Evolutionary conservation across 2,888 invertebrate genomes (phyloP).

Genomic region (Clitarchus hookeri): DNA sequence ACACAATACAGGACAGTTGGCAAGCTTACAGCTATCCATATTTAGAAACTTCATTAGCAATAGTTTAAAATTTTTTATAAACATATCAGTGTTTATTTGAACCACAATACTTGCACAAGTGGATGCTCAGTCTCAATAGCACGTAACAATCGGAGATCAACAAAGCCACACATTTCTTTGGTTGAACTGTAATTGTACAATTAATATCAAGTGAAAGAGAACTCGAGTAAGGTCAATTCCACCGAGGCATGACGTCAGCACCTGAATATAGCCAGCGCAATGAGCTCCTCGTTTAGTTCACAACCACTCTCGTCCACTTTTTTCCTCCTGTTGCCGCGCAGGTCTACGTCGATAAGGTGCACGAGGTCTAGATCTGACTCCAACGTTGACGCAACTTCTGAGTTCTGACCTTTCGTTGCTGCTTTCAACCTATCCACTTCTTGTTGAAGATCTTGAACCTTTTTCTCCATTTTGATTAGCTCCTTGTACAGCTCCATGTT

Average conservation of each 20-base stretch:
- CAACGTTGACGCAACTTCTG: neutral
- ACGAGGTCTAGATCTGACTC: neutral
- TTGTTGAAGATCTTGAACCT: neutral
- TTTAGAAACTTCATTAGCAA: too few relatives aligned
- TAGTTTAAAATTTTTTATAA: too few relatives aligned
- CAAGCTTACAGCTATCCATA: too few relatives aligned
- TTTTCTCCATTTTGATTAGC: neutral
- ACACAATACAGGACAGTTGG: too few relatives aligned
- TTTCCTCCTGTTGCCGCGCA: neutral
- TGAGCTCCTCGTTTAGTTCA: neutral
- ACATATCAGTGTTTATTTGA: too few relatives aligned
- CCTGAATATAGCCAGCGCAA: neutral
- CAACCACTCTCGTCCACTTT: too few relatives aligned
- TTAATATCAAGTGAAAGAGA: neutral
- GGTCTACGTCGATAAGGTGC: neutral
- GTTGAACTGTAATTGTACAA: neutral
- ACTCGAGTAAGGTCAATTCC: neutral
- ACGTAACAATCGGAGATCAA: too few relatives aligned
- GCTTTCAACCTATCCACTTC: constrained; percentile 4
- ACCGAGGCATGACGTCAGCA: neutral
- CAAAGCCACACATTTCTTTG: neutral
- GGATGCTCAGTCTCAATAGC: too few relatives aligned
- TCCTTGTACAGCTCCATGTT: neutral
- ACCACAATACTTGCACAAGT: too few relatives aligned
- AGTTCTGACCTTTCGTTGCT: neutral